Evolutionary conservation across 2,888 invertebrate genomes (phyloP).

Genomic region (Zeuzera pyrina): DNA sequence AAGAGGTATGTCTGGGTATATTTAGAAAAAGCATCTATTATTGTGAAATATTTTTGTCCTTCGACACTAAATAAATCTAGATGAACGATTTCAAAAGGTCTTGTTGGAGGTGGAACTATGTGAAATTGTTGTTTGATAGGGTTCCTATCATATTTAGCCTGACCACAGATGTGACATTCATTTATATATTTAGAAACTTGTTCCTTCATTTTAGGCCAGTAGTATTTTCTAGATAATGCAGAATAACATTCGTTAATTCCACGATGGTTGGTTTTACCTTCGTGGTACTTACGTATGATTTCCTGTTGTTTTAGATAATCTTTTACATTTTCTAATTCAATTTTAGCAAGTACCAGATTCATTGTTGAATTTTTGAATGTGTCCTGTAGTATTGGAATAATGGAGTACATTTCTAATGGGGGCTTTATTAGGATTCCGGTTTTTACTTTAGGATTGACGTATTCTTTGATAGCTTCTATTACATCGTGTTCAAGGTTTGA

Average conservation of each 20-base stretch:
- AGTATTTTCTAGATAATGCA: constrained; percentile 16
- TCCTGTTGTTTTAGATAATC: constrained; percentile 19
- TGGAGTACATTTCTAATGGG: constrained; percentile 11
- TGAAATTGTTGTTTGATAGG: constrained; percentile 13
- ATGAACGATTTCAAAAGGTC: constrained; percentile 6
- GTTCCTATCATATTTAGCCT: constrained; percentile 16
- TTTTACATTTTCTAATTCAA: constrained; percentile 16
- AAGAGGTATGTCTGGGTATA: constrained; percentile 16
- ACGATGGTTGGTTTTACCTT: constrained; percentile 15
- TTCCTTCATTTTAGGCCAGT: constrained; percentile 22
- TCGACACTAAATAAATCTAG: constrained; percentile 5
- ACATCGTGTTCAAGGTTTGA: constrained; percentile 16
- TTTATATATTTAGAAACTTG: constrained; percentile 6
- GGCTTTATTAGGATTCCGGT: constrained; percentile 17
- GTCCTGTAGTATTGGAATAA: constrained; percentile 16
- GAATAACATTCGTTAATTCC: constrained; percentile 12
- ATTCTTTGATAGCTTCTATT: constrained; percentile 18
- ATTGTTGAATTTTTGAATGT: constrained; percentile 18
- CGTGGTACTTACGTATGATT: constrained; percentile 19
- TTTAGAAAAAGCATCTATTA: constrained; percentile 9
- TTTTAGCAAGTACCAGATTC: constrained; percentile 16
- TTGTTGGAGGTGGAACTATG: constrained; percentile 4
- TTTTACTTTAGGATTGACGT: constrained; percentile 19
- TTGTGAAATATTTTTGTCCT: constrained; percentile 8
- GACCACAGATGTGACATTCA: constrained; percentile 12